These are phyloP conservation scores for Rafetus swinhoei DNA, from an alignment of 2,113 vertebrate genomes.

Conservation along the genomic window DNA sequence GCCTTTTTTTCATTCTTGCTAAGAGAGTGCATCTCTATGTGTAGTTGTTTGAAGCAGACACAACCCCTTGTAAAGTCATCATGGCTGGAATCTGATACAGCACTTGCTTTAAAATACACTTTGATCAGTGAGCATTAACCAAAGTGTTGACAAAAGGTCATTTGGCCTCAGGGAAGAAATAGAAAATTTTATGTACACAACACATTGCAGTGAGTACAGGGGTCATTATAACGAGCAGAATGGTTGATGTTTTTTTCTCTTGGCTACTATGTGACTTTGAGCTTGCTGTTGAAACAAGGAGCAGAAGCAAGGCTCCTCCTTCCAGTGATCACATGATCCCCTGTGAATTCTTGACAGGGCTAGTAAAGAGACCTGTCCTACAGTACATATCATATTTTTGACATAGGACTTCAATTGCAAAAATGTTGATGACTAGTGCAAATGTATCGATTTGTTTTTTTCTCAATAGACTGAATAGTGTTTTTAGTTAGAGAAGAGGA, in stretches of 20 bases:
- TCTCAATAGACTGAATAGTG: slow-evolving; percentile 74
- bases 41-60: background rate
- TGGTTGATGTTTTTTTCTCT: background rate
- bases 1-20: background rate
- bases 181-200: slow-evolving; percentile 54
- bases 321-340: slow-evolving; percentile 48
- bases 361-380: slow-evolving; percentile 22
- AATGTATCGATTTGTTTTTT: slow-evolving; percentile 80
- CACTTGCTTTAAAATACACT: slow-evolving; percentile 71
- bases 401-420: slow-evolving; percentile 75
- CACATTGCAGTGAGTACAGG: slow-evolving; percentile 32
- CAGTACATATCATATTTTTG: slow-evolving; percentile 73
- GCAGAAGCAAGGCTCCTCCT: slow-evolving; percentile 51
- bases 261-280: slow-evolving; percentile 53
- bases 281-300: slow-evolving; percentile 44
- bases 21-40: background rate
- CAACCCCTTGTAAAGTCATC: slow-evolving; percentile 1
- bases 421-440: slow-evolving; percentile 79
- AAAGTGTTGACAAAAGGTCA: slow-evolving; percentile 49
- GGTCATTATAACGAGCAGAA: slow-evolving; percentile 26
- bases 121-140: slow-evolving; percentile 73
- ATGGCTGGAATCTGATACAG: slow-evolving; percentile 45
- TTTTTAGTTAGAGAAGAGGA: slow-evolving; percentile 81
- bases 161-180: slow-evolving; percentile 50
- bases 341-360: slow-evolving; percentile 39